Percentiles rank a stretch among this genome's conserved stretches.
Conservation (phyloP, 2,888 invertebrate genomes). For the Deroplatys truncata region DNA sequence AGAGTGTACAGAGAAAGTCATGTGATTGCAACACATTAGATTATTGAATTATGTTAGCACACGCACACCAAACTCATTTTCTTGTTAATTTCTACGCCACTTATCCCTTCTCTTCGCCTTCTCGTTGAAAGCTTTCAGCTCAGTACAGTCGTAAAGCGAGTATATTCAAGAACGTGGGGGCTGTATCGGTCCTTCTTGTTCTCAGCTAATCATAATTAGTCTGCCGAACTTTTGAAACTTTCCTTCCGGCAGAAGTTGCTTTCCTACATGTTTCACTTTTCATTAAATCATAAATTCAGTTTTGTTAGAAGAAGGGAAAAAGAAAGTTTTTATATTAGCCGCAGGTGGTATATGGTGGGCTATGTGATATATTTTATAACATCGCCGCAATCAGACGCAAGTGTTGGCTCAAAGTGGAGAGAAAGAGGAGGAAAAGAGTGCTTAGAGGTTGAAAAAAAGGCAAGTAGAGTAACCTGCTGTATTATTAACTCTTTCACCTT, state of each 20-base stretch:
- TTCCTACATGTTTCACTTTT: slow-evolving; percentile 3
- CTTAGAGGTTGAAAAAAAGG: background rate
- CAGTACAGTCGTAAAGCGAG: too few relatives aligned
- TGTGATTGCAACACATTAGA: too few relatives aligned
- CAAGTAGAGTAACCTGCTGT: background rate
- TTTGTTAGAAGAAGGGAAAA: background rate
- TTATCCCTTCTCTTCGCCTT: background rate
- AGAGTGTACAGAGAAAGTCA: too few relatives aligned
- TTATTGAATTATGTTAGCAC: too few relatives aligned
- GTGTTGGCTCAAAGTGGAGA: background rate
- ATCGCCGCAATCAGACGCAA: background rate
- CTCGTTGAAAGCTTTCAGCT: background rate
- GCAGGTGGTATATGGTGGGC: background rate
- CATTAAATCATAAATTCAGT: slow-evolving; percentile 7
- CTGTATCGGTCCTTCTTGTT: background rate
- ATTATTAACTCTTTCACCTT: background rate
- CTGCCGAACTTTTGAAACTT: background rate
- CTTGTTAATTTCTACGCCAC: too few relatives aligned
- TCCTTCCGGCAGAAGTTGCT: background rate
- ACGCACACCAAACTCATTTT: too few relatives aligned
- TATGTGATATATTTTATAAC: slow-evolving; percentile 1
- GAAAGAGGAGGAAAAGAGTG: background rate
- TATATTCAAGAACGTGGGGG: too few relatives aligned
- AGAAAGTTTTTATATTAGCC: slow-evolving; percentile 10
- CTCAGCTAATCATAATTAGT: background rate